Evolutionary conservation across 2,113 vertebrate species (phyloP).

Genomic region (Orthonyx spaldingii): DNA sequence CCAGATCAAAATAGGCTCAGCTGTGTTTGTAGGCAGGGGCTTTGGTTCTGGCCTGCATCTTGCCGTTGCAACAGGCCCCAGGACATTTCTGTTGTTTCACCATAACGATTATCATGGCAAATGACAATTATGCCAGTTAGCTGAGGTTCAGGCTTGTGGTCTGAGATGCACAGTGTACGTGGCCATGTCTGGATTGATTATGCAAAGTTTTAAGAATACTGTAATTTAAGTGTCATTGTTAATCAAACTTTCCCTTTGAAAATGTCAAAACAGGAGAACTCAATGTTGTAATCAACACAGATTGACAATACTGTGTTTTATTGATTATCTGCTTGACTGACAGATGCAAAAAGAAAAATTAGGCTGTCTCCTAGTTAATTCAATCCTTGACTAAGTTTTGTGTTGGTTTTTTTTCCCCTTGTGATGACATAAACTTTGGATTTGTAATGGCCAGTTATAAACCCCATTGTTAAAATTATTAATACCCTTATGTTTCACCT

Average conservation of each 20-base stretch:
- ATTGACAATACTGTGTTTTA: not conserved
- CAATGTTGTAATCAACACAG: not conserved
- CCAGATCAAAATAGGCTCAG: not conserved
- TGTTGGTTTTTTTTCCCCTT: not conserved
- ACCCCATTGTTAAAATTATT: not conserved
- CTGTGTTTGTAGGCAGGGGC: not conserved
- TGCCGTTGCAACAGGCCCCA: not conserved
- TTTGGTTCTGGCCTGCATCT: not conserved
- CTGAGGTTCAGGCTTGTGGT: not conserved
- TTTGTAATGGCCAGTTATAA: not conserved
- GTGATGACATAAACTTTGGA: not conserved
- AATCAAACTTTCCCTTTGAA: not conserved
- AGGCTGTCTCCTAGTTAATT: not conserved
- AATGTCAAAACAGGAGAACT: not conserved
- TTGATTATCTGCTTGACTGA: not conserved
- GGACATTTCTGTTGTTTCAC: not conserved
- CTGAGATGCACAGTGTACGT: not conserved
- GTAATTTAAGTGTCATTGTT: not conserved
- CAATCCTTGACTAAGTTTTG: not conserved
- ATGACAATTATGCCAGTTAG: not conserved
- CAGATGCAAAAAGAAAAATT: not conserved
- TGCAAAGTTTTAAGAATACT: not conserved
- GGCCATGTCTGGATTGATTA: not conserved
- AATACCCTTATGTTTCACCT: not conserved
- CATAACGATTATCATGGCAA: not conserved